Evolutionary conservation across 2,797 vertebrate species (phyloP).

Genomic region (Neosilurus hyrtlii): DNA sequence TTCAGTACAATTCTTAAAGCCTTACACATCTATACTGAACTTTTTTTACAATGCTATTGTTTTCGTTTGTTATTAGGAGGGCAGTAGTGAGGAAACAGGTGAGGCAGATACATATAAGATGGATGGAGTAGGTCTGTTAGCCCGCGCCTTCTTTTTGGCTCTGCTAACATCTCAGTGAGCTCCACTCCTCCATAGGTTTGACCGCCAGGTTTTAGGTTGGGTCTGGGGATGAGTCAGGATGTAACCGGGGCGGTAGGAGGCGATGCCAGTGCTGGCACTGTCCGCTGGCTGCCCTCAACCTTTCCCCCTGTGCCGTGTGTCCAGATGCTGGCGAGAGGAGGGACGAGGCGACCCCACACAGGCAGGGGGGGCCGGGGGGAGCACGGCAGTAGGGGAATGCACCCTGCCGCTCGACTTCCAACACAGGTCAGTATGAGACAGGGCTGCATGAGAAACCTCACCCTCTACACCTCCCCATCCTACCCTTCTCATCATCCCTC

Average conservation of each 20-base stretch:
- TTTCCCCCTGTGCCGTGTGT: slow-evolving; percentile 81
- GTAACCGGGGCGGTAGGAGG: slow-evolving; percentile 63
- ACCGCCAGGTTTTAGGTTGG: not conserved
- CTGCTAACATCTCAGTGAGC: not conserved
- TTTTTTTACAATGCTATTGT: not conserved
- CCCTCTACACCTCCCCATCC: slow-evolving; percentile 71
- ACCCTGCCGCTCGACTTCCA: slow-evolving; percentile 82
- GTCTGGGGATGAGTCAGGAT: slow-evolving; percentile 62
- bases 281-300: slow-evolving; percentile 70
- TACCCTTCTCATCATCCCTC: slow-evolving; percentile 69
- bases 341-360: slow-evolving; percentile 78
- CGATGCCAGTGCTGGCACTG: slow-evolving; percentile 55
- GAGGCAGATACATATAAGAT: not conserved
- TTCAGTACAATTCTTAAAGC: not conserved
- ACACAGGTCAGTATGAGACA: slow-evolving; percentile 77
- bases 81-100: not conserved
- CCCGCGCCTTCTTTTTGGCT: not conserved
- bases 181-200: too few species aligned
- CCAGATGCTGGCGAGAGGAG: slow-evolving; percentile 83
- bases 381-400: slow-evolving; percentile 73
- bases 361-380: slow-evolving; percentile 81
- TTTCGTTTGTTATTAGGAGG: not conserved
- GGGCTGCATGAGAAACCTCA: slow-evolving; percentile 70
- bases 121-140: not conserved
- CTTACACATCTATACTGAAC: not conserved